Conservation (phyloP, 2,797 vertebrate genomes). For the Knipowitschia caucasica region DNA sequence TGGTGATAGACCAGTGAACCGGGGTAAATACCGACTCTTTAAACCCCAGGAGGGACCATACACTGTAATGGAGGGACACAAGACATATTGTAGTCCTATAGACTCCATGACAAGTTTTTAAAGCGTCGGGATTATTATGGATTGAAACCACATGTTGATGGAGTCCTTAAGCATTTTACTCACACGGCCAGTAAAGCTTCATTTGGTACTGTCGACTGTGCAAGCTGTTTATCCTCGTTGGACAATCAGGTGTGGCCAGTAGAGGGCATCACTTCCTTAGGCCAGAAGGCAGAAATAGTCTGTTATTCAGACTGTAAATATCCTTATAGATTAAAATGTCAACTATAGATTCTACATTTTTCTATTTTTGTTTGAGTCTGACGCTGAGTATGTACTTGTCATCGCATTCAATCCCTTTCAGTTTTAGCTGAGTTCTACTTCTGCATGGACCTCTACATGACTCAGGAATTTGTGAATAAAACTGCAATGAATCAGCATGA, state of each 20-base stretch:
- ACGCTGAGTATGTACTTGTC: not conserved
- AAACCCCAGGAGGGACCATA: too few species aligned
- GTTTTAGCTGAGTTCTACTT: constrained; percentile 23
- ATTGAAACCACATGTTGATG: too few species aligned
- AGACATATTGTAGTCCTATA: too few species aligned
- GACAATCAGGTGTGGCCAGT: constrained; percentile 22
- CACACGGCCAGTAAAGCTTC: too few species aligned
- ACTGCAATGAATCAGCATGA: constrained; percentile 47
- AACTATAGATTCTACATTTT: not conserved
- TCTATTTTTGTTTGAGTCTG: not conserved
- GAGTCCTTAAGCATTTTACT: too few species aligned
- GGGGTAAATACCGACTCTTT: too few species aligned
- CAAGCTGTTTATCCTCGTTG: not conserved
- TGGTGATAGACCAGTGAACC: too few species aligned
- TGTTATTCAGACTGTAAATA: too few species aligned
- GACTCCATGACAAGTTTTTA: too few species aligned
- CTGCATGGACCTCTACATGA: constrained; percentile 8
- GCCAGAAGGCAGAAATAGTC: not conserved
- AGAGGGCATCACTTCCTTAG: constrained; percentile 21
- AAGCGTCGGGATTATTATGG: too few species aligned
- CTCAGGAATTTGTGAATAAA: constrained; percentile 26
- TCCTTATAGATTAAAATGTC: constrained; percentile 8
- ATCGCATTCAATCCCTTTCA: not conserved
- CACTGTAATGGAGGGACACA: too few species aligned
- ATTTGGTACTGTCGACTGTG: too few species aligned